These are phyloP conservation scores for Caenorhabditis plicata DNA, from an alignment of 2,888 invertebrate species.

Conservation along the genomic window DNA sequence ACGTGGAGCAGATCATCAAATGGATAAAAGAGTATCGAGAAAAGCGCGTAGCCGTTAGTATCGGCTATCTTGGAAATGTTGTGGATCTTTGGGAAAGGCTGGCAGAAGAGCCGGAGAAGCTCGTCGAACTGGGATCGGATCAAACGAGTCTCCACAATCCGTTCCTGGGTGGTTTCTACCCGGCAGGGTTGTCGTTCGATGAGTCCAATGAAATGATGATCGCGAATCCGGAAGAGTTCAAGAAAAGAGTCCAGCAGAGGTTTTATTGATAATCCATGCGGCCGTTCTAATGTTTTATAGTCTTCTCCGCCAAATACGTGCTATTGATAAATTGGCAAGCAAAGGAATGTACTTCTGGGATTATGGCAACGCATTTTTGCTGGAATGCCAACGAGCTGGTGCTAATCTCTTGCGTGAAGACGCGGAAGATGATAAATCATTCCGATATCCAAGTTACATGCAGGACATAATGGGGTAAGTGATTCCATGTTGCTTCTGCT, in stretches of 20 bases:
- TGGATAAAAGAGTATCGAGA: conserved; percentile 60
- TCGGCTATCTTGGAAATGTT: conserved; percentile 72
- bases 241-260: conserved; percentile 70
- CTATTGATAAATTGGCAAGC: conserved; percentile 70
- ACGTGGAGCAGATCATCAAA: conserved; percentile 66
- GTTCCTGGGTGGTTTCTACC: conserved; percentile 69
- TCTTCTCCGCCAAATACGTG: conserved; percentile 71
- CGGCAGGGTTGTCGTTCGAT: conserved; percentile 67
- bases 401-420: conserved; percentile 68
- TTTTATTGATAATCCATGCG: conserved; percentile 37
- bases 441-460: conserved; percentile 73
- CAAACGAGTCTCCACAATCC: conserved; percentile 74
- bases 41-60: conserved; percentile 68
- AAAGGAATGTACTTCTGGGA: conserved; percentile 73
- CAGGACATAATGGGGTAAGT: conserved; percentile 74
- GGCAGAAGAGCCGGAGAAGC: conserved; percentile 69
- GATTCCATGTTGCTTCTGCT: too few relatives aligned
- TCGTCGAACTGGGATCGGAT: conserved; percentile 73
- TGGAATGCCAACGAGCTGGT: conserved; percentile 72
- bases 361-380: conserved; percentile 74
- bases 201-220: conserved; percentile 70
- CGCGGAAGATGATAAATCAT: conserved; percentile 68
- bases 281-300: conserved; percentile 60
- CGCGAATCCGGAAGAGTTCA: conserved; percentile 69
- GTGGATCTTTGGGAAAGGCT: conserved; percentile 71